Evolutionary conservation across 2,797 vertebrate genomes (phyloP), one percentile per base, ranked within the genome.

Genomic region (Hydrocynus forskahlii): DNA sequence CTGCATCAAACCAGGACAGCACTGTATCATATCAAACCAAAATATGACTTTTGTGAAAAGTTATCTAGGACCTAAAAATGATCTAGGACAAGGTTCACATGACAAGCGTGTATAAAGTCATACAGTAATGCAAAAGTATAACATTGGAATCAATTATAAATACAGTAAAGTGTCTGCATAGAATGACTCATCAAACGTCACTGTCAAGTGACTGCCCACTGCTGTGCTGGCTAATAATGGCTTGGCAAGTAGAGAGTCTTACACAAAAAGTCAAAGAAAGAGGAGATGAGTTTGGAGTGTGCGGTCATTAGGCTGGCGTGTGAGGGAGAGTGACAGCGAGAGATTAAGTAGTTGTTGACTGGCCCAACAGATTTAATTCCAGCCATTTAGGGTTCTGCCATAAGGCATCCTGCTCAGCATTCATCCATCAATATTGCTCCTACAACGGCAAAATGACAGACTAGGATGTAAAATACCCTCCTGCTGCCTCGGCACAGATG

Each of bases 331-430:
- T 50, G 75, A 29, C 29, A 43, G 45, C 2, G 12, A 52, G 62
- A 23, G 59, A 45, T 72, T 59, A 62, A 54, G 25, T 21, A 68
- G 45, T 43, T 77, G 64, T 74, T 55, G 50, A 80, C 8, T 48
- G 45, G 40, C 50, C 68, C 62, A 55, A 38, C 60, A 77, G 70
- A 75, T 75, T 78, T 78, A 78, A 83, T 78, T 75, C 81, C 54
- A 59, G 59, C 75, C 55, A 83, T 83, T 83, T 60, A 57, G 52
- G 75, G 43, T 43, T 79, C 29, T n/a, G 62, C 70, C 76, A 79
- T 83, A 78, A 68, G 74, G 52, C 40, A 55, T 13, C 43, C 50
- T 29, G 76, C 43, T 83, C 76, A 63, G 43, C 40, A n/a, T 40
- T 74, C 69, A 77, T 82, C 75, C 35, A 66, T 78, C 81, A 68